Evolutionary conservation across 1,140 invertebrate species (phyloP).

Genomic region (Ceratina australensis): DNA sequence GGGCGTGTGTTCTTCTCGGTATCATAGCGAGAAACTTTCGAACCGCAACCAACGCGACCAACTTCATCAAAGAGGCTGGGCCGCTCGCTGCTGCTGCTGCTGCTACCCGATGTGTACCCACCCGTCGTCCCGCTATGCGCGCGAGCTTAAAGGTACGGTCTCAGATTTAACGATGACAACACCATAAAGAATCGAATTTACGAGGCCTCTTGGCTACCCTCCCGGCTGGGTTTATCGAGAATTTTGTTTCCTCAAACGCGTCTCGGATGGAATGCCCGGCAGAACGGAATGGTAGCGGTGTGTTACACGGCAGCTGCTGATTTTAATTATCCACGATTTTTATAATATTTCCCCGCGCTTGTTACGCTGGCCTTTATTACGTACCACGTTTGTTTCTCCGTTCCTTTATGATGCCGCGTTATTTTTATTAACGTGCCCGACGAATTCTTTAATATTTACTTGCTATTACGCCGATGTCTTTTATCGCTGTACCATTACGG

Average conservation of each 20-base stretch:
- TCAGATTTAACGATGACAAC: constrained; percentile 57
- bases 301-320: neutral
- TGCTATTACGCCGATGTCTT: too few relatives aligned
- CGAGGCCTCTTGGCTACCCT: constrained; percentile 34
- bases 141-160: constrained; percentile 23
- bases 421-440: too few relatives aligned
- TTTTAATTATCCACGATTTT: neutral
- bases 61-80: constrained; percentile 47
- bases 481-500: too few relatives aligned
- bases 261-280: constrained; percentile 6
- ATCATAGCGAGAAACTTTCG: constrained; percentile 7
- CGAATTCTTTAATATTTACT: too few relatives aligned
- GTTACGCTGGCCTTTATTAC: neutral
- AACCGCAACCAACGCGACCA: neutral
- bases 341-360: neutral
- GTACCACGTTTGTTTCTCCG: too few relatives aligned
- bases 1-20: neutral
- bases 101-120: too few relatives aligned
- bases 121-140: too few relatives aligned
- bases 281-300: neutral
- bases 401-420: too few relatives aligned
- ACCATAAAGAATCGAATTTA: constrained; percentile 67
- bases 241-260: neutral
- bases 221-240: constrained; percentile 5
- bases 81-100: too few relatives aligned